Base-by-base conservation (phyloP, 2,888 invertebrate species). In the Zaprionus obscuricornis region DNA sequence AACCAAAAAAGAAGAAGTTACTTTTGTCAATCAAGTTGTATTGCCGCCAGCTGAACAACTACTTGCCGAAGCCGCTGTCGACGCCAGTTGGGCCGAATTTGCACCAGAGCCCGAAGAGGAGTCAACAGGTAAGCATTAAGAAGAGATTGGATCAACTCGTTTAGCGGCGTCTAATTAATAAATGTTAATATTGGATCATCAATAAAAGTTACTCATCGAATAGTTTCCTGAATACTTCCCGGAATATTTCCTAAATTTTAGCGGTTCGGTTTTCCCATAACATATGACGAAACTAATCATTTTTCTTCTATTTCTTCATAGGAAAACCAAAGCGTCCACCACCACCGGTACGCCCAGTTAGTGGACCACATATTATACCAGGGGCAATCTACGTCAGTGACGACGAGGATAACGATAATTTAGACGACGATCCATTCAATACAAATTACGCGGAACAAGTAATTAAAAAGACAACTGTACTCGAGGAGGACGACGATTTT, bases 391-490 rank as follows among this genome's bases (percentile, higher is more conserved):
- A 85, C 55, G 68, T 88, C 0, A 88, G 88, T 49, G 88, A 89
- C 43, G 92, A 92, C 84, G 93, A 92, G 66, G 92, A 93, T 81
- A 93, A 93, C 5, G 33, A 13, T 78, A 66, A 85, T 29, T 91
- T 91, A 43, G 96, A 88, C 51, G 89, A 89, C 87, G 90, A 96
- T 92, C 96, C 96, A 0, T 96, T 96, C 82, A 96, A 96, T 85
- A 96, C 96, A 14, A 93, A 95, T 42, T 96, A 96, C 89, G 96
- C 95, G 0, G 95, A 95, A 51, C 94, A 94, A 77, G 92, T 96
- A 37, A 91, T 95, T 45, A 95, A 27, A 37, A 87, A 86, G 90
- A 92, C 47, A 27, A 88, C 86, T 1, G 82, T 77, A 20, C 77
- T 86, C 2, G 88, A 88, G 62, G 89, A 90, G 68, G 89, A 91